Evolutionary conservation across 2,888 invertebrate genomes (phyloP), one percentile per base, ranked within the genome.

Genomic region (Leucophenga maculata): DNA sequence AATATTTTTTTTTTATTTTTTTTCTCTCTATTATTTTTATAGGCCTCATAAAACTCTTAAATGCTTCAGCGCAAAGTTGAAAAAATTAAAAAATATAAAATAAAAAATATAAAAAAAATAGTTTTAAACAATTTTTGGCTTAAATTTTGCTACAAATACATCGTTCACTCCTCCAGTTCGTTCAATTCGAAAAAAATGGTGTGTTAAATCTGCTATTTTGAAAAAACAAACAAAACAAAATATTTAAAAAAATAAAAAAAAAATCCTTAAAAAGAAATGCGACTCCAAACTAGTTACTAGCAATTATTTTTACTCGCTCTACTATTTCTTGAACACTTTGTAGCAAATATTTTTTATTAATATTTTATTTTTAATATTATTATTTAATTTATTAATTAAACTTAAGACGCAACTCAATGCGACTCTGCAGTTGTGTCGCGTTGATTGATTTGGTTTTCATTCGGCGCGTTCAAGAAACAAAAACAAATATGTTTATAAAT

Each of bases 381-480:
- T 20, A 46, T 39, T 16, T 44, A 32, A 65, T 50, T 65, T n/a
- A n/a, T 52, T 50, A 26, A 22, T 65, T 22, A 60, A 65, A 65
- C 52, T 65, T 65, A 65, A 57, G 26, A n/a, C 14, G 14, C 32
- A 55, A 20, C 31, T 16, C 18, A 39, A 39, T 39, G 39, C 39
- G 39, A 39, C 39, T 8, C 39, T 39, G 39, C 11, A 74, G 68
- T 72, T 71, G 72, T 72, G 69, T 69, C 74, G 78, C 72, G 72
- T 76, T 75, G 70, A 85, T 85, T 87, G 88, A 88, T 88, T 89
- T 88, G 88, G 88, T 88, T 88, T 88, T 89, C 88, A 88, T 88
- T 89, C 88, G 86, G 81, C 80, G 85, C 80, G 80, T 79, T 74
- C 77, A 77, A 77, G 55, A 80, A 73, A 70, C 57, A 59, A 46